phyloP scores from a whole-genome alignment of 1,140 invertebrate genomes.

The Ridgeia piscesae region DNA sequence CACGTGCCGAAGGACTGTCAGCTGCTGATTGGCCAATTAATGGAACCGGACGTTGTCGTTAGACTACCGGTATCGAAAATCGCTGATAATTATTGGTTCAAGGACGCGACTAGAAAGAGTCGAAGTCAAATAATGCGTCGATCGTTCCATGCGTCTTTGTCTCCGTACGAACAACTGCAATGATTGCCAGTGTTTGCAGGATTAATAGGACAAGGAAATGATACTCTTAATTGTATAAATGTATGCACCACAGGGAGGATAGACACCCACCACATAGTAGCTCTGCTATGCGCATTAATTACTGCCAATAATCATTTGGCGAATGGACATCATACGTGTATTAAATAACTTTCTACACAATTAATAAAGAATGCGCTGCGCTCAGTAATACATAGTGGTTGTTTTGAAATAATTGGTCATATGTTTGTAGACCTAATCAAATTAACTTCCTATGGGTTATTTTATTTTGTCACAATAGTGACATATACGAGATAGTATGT shows the following conservation, averaged over 20 bases:
- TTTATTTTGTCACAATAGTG: too few species aligned
- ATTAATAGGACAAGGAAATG: not conserved
- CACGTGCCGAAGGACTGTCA: conserved; percentile 15
- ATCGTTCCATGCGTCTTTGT: not conserved
- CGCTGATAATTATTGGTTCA: not conserved
- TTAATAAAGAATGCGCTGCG: not conserved
- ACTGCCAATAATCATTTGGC: not conserved
- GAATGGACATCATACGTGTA: not conserved
- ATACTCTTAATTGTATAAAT: not conserved
- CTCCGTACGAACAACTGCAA: not conserved
- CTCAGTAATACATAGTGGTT: not conserved
- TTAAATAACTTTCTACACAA: not conserved
- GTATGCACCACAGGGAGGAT: not conserved
- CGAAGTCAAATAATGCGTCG: not conserved
- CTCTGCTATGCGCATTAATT: not conserved
- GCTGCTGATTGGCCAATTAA: conserved; percentile 70
- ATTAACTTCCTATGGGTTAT: too few species aligned
- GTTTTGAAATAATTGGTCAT: not conserved
- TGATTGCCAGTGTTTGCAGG: not conserved
- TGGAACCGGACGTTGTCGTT: conserved; percentile 75
- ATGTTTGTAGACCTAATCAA: not conserved
- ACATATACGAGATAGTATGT: too few species aligned
- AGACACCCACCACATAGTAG: not conserved
- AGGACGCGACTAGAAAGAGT: not conserved
- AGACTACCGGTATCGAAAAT: not conserved